Percentiles rank a stretch among this genome's conserved stretches.
Evolutionary conservation across 2,113 vertebrate genomes (phyloP).

Genomic region (Cygnus atratus): DNA sequence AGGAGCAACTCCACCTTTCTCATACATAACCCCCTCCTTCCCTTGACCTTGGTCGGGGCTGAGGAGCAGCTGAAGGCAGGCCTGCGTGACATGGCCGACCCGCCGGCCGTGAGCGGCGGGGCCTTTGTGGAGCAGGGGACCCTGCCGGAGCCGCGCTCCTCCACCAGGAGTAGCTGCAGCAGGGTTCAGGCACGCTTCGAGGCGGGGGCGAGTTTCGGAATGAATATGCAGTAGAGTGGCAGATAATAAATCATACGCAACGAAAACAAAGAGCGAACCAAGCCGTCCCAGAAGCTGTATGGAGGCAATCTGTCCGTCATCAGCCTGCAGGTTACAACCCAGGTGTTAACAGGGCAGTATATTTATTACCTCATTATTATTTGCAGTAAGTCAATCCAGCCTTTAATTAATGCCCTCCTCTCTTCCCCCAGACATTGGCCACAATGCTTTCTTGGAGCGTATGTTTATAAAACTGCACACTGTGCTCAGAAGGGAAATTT

Average conservation of each 20-base stretch:
- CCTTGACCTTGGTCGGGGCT: not conserved
- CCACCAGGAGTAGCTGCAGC: not conserved
- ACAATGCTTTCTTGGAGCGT: conserved; percentile 1
- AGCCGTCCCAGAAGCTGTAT: conserved; percentile 26
- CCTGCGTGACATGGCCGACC: rapidly evolving
- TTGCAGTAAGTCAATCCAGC: conserved; percentile 27
- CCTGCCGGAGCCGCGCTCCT: not conserved
- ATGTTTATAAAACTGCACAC: conserved; percentile 30
- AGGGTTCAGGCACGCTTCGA: not conserved
- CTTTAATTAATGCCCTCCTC: conserved; percentile 29
- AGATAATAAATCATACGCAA: conserved; percentile 53
- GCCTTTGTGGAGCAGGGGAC: not conserved
- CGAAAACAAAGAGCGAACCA: conserved; percentile 21
- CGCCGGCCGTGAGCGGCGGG: not conserved
- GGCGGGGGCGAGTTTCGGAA: not conserved
- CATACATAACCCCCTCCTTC: not conserved
- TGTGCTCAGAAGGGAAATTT: conserved; percentile 30
- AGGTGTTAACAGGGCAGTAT: conserved; percentile 55
- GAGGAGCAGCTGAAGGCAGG: not conserved
- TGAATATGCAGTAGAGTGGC: conserved; percentile 21
- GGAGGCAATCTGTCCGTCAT: not conserved
- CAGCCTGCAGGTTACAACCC: conserved; percentile 10
- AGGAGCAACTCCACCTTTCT: not conserved
- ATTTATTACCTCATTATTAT: conserved; percentile 61
- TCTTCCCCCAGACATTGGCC: not conserved